These are phyloP conservation scores for Maccullochella peelii DNA, from an alignment of 2,113 vertebrate genomes.

Conservation along the genomic window DNA sequence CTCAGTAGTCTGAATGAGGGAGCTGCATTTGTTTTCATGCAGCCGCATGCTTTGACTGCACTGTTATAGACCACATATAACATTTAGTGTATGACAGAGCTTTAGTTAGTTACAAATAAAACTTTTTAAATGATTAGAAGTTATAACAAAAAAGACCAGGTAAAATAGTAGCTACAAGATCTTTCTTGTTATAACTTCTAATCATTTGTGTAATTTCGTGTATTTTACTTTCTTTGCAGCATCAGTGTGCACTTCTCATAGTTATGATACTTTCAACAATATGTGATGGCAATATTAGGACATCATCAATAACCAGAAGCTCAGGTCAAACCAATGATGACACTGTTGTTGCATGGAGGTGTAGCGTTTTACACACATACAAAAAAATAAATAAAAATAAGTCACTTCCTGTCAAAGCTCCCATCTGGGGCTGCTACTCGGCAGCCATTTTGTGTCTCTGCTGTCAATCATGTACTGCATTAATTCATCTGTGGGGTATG, in stretches of 20 bases:
- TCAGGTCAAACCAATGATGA: background rate
- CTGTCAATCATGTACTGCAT: conserved; percentile 54
- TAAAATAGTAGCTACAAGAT: background rate
- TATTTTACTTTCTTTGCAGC: background rate
- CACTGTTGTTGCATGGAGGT: background rate
- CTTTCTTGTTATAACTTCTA: too few species aligned
- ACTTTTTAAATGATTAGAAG: background rate
- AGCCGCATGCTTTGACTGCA: background rate
- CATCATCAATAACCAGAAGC: conserved; percentile 9
- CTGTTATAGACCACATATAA: background rate
- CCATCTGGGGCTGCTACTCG: conserved; percentile 43
- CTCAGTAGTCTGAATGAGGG: background rate
- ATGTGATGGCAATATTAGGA: background rate
- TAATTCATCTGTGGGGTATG: conserved; percentile 61
- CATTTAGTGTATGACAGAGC: background rate
- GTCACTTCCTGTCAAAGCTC: conserved; percentile 38
- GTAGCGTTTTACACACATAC: background rate
- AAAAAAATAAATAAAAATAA: conserved; percentile 20
- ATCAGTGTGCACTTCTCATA: background rate
- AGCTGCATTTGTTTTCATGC: background rate
- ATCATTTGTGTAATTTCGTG: too few species aligned
- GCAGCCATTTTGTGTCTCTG: conserved; percentile 43
- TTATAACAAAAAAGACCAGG: background rate
- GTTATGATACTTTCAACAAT: background rate
- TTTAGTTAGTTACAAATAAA: background rate